phyloP scores from a whole-genome alignment of 2,797 vertebrate genomes.

The Mycteria americana region DNA sequence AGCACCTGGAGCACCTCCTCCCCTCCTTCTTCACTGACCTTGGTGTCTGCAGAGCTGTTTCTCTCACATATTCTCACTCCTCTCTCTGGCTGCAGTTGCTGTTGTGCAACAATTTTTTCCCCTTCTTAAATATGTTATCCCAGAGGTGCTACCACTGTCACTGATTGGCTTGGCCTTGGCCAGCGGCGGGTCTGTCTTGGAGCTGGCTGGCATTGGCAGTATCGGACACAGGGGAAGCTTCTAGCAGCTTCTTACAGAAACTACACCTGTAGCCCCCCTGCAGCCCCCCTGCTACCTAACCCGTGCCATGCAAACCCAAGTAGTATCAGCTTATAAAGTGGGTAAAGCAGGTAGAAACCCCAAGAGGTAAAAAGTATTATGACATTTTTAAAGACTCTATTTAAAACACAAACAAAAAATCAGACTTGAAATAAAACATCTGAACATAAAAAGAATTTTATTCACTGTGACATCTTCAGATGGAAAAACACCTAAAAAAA shows the following conservation, averaged over 20 bases:
- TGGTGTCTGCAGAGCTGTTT: background rate
- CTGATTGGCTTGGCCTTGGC: background rate
- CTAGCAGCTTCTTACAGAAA: background rate
- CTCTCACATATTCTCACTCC: background rate
- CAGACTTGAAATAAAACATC: background rate
- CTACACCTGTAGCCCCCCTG: background rate
- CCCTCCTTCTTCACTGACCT: background rate
- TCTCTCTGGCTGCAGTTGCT: background rate
- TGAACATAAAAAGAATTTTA: background rate
- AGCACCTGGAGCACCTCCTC: background rate
- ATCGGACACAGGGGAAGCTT: background rate
- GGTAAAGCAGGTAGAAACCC: background rate
- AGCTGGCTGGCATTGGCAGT: background rate
- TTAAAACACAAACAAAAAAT: background rate
- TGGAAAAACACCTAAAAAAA: background rate
- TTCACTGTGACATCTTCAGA: background rate
- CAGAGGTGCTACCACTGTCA: accelerated
- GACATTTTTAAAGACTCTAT: background rate
- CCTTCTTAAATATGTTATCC: background rate
- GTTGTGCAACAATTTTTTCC: too few species aligned
- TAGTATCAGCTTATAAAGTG: background rate
- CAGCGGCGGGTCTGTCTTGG: accelerated
- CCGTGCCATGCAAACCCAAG: background rate
- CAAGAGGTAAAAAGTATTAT: background rate
- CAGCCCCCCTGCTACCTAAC: background rate